Conservation (phyloP, 2,888 invertebrate genomes). For the Boloria selene region DNA sequence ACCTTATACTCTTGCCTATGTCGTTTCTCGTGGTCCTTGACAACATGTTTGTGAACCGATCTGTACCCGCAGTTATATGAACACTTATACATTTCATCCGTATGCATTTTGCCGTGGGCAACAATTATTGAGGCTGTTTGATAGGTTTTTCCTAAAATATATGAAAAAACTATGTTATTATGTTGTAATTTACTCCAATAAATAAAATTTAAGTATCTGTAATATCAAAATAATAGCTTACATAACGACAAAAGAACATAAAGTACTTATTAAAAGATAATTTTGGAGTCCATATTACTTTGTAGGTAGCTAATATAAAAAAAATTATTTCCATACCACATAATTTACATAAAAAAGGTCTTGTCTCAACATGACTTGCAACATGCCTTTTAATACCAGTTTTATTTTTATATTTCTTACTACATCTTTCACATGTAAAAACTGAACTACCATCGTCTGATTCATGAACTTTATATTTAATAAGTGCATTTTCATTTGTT, state of each 20-base stretch:
- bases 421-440: constrained; percentile 58
- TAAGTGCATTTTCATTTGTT: constrained; percentile 27
- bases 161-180: neutral
- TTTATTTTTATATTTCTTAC: constrained; percentile 49
- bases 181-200: too few species aligned
- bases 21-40: constrained; percentile 63
- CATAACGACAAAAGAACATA: too few species aligned
- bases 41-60: constrained; percentile 61
- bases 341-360: constrained; percentile 66
- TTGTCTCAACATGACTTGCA: constrained; percentile 49
- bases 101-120: constrained; percentile 64
- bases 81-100: constrained; percentile 55
- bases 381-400: constrained; percentile 54
- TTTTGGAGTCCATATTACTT: too few species aligned
- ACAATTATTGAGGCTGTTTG: constrained; percentile 63
- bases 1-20: constrained; percentile 64
- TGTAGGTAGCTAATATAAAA: neutral
- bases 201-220: neutral
- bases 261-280: too few species aligned
- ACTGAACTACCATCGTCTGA: constrained; percentile 34
- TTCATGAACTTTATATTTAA: constrained; percentile 40
- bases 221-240: neutral
- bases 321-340: constrained; percentile 59
- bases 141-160: constrained; percentile 65
- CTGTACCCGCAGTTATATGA: constrained; percentile 63